Evolutionary conservation across 2,797 vertebrate species (phyloP), one percentile per base, ranked within the genome.

Genomic region (Lindbergichthys nudifrons): DNA sequence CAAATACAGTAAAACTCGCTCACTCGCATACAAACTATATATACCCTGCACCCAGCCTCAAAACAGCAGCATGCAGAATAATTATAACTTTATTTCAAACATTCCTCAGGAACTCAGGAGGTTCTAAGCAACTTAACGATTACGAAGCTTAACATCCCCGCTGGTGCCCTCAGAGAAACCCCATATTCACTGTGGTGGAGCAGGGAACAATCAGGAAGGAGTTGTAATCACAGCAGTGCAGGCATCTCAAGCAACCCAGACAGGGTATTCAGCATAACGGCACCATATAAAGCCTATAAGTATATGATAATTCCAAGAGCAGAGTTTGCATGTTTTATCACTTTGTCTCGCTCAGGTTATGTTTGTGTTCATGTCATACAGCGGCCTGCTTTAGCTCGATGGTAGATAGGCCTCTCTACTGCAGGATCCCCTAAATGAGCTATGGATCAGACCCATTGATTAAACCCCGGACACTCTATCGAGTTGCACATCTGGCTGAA

Each of bases 391-490:
- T 84, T 79, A 85, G 78, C 77, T 78, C 77, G 47, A 57, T 51
- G 69, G 70, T 53, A 39, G 42, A 61, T 61, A 62, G 60, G 15
- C 57, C 51, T 50, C 76, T 70, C 66, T 75, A 68, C 69, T 60
- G 60, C 79, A 58, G 82, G 74, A 83, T 90, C 80, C 87, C 85
- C 87, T 92, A 92, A 92, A 93, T 93, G 83, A 92, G 89, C 66
- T 93, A 93, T 94, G 10, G 93, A 94, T 93, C 86, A 88, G 52
- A 73, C 18, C 5, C 70, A 92, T 81, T 92, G 91, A 94, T 93
- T 90, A 89, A 89, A 93, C 76, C 87, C 75, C 65, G 32, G 70
- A 65, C 72, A 75, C 61, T 67, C 73, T 80, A 81, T 89, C 48
- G 81, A 89, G 83, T 56, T 87, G 83, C 68, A 82, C 77, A 68